Evolutionary conservation across 2,888 invertebrate species (phyloP).

Genomic region (Coecobrya sp.): DNA sequence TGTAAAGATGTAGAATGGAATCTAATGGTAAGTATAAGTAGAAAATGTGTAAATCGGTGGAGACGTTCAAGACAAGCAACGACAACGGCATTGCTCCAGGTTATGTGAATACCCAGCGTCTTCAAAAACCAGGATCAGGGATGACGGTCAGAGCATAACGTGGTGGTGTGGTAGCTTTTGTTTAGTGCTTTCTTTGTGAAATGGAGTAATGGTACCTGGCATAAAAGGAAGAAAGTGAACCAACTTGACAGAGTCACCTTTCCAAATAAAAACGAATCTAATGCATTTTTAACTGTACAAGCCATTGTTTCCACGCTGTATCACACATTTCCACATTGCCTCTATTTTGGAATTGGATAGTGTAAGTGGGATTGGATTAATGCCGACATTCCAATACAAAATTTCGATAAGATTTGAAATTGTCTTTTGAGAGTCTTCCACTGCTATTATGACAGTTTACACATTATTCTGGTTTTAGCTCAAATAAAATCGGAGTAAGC

Average conservation of each 20-base stretch:
- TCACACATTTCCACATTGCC: not conserved
- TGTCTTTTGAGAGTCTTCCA: not conserved
- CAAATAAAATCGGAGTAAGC: not conserved
- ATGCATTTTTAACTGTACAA: not conserved
- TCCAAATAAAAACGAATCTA: not conserved
- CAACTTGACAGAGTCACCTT: constrained; percentile 34
- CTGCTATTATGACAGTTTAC: constrained; percentile 1
- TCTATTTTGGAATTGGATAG: not conserved
- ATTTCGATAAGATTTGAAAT: not conserved
- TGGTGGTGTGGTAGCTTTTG: not conserved
- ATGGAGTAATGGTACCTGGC: not conserved
- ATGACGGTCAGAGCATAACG: not conserved
- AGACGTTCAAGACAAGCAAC: not conserved
- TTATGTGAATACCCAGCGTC: not conserved
- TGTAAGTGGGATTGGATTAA: too few relatives aligned
- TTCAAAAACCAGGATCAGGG: not conserved
- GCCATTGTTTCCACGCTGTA: not conserved
- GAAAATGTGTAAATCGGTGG: constrained; percentile 58
- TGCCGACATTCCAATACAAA: not conserved
- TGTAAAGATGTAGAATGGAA: not conserved
- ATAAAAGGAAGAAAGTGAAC: not conserved
- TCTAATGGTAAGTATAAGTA: constrained; percentile 27
- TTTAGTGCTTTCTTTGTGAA: not conserved
- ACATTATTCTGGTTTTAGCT: not conserved
- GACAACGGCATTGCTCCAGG: not conserved